Evolutionary conservation across 1,140 invertebrate species (phyloP).

Genomic region (Lepidurus couesii): DNA sequence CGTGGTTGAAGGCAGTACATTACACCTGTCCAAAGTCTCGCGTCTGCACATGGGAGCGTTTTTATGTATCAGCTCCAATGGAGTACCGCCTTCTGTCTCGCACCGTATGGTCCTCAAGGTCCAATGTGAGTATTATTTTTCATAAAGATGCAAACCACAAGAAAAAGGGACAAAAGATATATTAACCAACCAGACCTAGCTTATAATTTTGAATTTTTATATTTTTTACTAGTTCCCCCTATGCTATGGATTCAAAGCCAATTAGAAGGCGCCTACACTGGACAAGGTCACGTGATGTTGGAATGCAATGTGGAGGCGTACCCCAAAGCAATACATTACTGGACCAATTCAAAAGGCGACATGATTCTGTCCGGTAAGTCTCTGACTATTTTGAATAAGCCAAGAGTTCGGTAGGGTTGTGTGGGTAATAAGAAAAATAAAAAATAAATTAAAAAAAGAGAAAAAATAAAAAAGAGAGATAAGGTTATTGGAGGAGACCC

Average conservation of each 20-base stretch:
- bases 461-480: constrained; percentile 6
- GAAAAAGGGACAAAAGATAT: background rate
- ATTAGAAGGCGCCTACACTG: constrained; percentile 45
- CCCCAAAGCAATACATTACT: constrained; percentile 61
- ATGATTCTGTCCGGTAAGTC: constrained; percentile 39
- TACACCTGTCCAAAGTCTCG: constrained; percentile 73
- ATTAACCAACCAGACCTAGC: background rate
- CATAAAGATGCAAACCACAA: background rate
- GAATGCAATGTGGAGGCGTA: constrained; percentile 79
- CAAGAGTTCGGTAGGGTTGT: background rate
- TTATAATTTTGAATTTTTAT: constrained; percentile 29
- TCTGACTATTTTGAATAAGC: too few relatives aligned
- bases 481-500: background rate
- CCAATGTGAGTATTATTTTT: constrained; percentile 64
- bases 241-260: constrained; percentile 49
- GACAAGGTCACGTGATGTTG: constrained; percentile 43
- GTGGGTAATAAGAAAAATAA: constrained; percentile 17
- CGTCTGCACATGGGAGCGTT: constrained; percentile 83
- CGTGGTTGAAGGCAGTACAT: constrained; percentile 63
- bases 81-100: constrained; percentile 78
- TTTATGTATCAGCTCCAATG: constrained; percentile 77
- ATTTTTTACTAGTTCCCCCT: constrained; percentile 43
- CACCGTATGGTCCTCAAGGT: constrained; percentile 80
- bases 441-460: constrained; percentile 25
- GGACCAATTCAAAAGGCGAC: constrained; percentile 40